Evolutionary conservation across 2,888 invertebrate species (phyloP), one percentile per base, ranked within the genome.

Genomic region (Hipparchia semele): DNA sequence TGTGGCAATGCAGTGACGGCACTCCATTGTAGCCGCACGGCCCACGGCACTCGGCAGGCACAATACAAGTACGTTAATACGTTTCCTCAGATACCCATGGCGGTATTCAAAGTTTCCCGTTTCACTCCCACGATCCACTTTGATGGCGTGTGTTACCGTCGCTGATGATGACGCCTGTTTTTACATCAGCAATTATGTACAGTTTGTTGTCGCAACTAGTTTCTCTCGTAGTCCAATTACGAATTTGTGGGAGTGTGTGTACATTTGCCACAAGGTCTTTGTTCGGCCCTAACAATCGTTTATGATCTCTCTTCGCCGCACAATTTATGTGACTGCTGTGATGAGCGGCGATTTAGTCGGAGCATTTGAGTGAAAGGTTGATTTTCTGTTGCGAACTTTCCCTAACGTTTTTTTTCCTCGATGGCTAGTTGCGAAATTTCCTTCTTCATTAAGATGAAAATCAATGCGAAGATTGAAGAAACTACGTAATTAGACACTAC

Each of bases 121-220:
- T 91, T 90, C 89, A 86, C 89, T 94, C 93, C 91, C 93, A 94
- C 93, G 93, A 89, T 90, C 91, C 86, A 92, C 85, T 91, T 94
- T 81, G 82, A 79, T 84, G 87, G 86, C 88, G 90, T 91, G 89
- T 91, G 87, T 86, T 91, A 89, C 88, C 87, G 84, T 83, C 72
- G 87, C 84, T 87, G 88, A 87, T 90, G 90, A 90, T 90, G 91
- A 87, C 86, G 88, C 86, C 84, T 85, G 89, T 91, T 92, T 92
- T 91, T 91, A 90, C 92, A 90, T 91, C 87, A 89, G 87, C 89
- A 90, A 92, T 92, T 93, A 92, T 90, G 86, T 88, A 89, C 90
- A 90, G 90, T 90, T 90, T 86, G 86, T 86, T 86, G 86, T 82
- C 84, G 73, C 74, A 75, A 70, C 62, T 72, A 86, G 88, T 90